Conservation (phyloP, 2,888 invertebrate species). For the Eupithecia vulgata region DNA sequence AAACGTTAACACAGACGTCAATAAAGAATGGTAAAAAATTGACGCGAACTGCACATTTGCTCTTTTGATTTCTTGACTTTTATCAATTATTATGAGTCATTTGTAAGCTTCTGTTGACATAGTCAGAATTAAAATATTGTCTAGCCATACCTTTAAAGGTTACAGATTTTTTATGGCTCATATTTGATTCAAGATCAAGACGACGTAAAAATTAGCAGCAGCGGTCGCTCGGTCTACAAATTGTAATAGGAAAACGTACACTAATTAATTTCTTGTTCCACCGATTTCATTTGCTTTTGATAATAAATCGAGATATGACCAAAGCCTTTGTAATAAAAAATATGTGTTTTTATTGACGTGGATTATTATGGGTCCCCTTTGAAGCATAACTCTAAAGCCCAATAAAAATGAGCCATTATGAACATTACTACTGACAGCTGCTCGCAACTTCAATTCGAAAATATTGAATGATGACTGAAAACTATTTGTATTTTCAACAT, state of each 20-base stretch:
- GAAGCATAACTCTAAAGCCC: background rate
- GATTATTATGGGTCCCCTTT: background rate
- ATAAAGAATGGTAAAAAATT: background rate
- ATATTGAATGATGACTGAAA: too few species aligned
- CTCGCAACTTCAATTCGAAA: too few species aligned
- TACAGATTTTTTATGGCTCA: background rate
- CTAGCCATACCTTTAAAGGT: background rate
- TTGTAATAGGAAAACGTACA: background rate
- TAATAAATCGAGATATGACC: background rate
- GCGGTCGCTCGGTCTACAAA: background rate
- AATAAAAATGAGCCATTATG: background rate
- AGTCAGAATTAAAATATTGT: background rate
- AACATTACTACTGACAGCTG: too few species aligned
- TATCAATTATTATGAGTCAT: background rate
- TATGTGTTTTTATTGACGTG: background rate
- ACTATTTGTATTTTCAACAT: too few species aligned
- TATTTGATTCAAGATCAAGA: background rate
- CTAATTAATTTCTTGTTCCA: constrained; percentile 3
- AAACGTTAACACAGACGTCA: background rate
- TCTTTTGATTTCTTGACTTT: background rate
- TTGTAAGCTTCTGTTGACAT: background rate
- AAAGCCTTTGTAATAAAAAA: background rate
- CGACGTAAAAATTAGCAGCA: background rate
- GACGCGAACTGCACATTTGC: background rate
- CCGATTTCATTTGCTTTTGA: constrained; percentile 7